Conservation (phyloP, 92 coral and sea anemone genomes). For the Parazoanthus swiftii region DNA sequence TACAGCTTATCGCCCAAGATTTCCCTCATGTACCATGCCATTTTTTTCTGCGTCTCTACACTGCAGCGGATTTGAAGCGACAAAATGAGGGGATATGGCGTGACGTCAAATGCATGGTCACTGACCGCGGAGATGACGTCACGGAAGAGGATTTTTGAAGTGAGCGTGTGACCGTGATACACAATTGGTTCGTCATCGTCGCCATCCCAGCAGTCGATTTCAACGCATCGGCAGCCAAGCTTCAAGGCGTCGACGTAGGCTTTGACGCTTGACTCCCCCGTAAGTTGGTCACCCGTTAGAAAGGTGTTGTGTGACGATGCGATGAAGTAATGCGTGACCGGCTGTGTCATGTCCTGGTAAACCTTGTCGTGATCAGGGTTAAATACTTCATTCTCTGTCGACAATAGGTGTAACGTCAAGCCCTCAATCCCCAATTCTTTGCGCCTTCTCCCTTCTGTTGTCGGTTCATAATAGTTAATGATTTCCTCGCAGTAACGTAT, state of each 20-base stretch:
- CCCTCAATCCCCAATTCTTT: slow-evolving; percentile 54
- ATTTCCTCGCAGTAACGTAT: slow-evolving; percentile 42
- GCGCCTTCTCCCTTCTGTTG: slow-evolving; percentile 44
- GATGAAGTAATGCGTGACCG: slow-evolving; percentile 72
- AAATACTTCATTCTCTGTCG: slow-evolving; percentile 66
- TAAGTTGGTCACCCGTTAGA: slow-evolving; percentile 63
- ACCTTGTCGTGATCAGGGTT: slow-evolving; percentile 56
- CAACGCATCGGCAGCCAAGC: slow-evolving; percentile 77
- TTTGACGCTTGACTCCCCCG: slow-evolving; percentile 59
- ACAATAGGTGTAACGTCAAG: slow-evolving; percentile 59
- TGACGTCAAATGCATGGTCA: slow-evolving; percentile 66
- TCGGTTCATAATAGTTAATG: slow-evolving; percentile 50
- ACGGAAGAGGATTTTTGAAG: slow-evolving; percentile 69
- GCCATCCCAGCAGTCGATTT: slow-evolving; percentile 82
- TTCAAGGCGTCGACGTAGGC: slow-evolving; percentile 60
- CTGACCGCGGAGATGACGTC: slow-evolving; percentile 60
- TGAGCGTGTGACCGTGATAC: slow-evolving; percentile 71
- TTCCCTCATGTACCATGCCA: slow-evolving; percentile 56
- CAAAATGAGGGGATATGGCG: slow-evolving; percentile 70
- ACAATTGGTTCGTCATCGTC: slow-evolving; percentile 66
- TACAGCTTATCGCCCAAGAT: slow-evolving; percentile 59
- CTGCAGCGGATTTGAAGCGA: slow-evolving; percentile 75
- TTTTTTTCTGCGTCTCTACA: slow-evolving; percentile 62
- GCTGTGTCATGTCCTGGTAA: slow-evolving; percentile 76
- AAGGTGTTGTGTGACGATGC: slow-evolving; percentile 84